Evolutionary conservation across 1,140 invertebrate species (phyloP).

Genomic region (Ephestia elutella): DNA sequence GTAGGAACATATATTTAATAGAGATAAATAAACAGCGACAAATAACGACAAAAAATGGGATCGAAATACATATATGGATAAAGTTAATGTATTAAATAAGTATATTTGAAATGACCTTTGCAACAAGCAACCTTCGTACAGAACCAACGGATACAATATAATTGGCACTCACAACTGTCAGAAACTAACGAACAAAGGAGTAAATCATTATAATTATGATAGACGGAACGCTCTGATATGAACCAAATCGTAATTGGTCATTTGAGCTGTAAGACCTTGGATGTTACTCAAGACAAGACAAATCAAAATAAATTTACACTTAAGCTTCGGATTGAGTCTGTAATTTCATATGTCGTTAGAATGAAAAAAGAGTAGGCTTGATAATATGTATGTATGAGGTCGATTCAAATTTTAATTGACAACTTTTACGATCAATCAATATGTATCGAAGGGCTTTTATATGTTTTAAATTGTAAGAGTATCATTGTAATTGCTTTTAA

Average conservation of each 20-base stretch:
- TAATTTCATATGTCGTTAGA: background rate
- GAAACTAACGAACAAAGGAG: background rate
- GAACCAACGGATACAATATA: background rate
- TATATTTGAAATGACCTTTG: background rate
- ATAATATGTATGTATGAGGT: too few relatives aligned
- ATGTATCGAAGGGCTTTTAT: too few relatives aligned
- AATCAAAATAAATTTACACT: background rate
- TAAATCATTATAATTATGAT: conserved; percentile 16
- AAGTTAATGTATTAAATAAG: background rate
- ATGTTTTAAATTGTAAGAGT: too few relatives aligned
- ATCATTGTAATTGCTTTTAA: too few relatives aligned
- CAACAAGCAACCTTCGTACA: background rate
- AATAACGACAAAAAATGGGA: too few relatives aligned
- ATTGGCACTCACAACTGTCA: background rate
- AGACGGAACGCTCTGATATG: conserved; percentile 3
- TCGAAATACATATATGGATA: background rate
- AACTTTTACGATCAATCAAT: too few relatives aligned
- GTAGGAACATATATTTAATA: too few relatives aligned
- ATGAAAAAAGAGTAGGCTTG: too few relatives aligned
- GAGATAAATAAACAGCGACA: too few relatives aligned
- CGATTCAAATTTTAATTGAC: too few relatives aligned
- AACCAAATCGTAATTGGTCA: conserved; percentile 15
- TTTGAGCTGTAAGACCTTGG: conserved; percentile 15
- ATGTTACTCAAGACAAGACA: conserved; percentile 13
- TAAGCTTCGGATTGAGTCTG: background rate